Percentiles rank a stretch among this genome's conserved stretches.
Conservation (phyloP, 1,140 invertebrate genomes). For the Orius laevigatus region DNA sequence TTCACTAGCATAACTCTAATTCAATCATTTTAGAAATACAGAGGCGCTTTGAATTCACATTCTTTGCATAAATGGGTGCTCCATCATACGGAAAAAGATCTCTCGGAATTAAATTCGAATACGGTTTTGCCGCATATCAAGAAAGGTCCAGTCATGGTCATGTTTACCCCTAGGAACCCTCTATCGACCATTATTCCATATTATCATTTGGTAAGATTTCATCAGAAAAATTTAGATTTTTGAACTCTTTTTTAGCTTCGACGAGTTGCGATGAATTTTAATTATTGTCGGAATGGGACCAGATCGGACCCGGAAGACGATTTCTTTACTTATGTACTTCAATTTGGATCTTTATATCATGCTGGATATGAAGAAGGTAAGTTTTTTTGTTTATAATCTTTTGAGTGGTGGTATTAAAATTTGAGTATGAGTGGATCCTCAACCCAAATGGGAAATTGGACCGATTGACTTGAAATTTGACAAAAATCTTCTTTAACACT, state of each 20-base stretch:
- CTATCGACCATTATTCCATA: constrained; percentile 37
- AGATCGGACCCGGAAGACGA: constrained; percentile 26
- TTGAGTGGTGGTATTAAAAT: no score
- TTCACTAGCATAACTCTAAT: constrained; percentile 2
- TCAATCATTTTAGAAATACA: constrained; percentile 32
- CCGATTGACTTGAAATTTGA: no score
- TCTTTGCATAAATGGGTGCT: constrained; percentile 39
- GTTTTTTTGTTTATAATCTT: neutral
- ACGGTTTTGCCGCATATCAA: constrained; percentile 41
- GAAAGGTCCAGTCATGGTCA: constrained; percentile 44
- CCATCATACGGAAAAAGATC: constrained; percentile 38
- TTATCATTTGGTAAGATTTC: constrained; percentile 41
- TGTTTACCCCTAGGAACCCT: constrained; percentile 55
- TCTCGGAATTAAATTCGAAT: constrained; percentile 36
- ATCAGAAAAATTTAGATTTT: neutral
- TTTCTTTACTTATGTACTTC: constrained; percentile 23
- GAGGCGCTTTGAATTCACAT: constrained; percentile 30
- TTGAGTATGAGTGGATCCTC: no score
- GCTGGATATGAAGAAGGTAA: constrained; percentile 14
- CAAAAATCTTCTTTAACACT: no score
- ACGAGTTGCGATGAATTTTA: constrained; percentile 46
- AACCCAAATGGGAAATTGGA: no score
- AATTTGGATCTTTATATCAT: constrained; percentile 3
- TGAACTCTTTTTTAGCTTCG: constrained; percentile 34
- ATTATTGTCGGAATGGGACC: constrained; percentile 36